Base-by-base conservation (phyloP, 2,113 vertebrate genomes). In the Mirza zaza region DNA sequence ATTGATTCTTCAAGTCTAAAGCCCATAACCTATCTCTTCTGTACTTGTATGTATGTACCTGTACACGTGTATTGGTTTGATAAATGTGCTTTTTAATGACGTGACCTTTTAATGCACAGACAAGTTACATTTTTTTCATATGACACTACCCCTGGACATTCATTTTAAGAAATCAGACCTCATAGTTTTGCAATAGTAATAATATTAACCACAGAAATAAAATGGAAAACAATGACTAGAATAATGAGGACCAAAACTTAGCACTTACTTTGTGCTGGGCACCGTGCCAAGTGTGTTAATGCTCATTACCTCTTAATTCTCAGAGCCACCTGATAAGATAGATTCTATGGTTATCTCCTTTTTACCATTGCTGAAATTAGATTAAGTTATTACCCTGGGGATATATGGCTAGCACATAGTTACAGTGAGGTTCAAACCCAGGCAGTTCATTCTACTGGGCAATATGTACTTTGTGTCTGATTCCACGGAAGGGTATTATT, bases 131-230 rank as follows among this genome's bases (percentile, higher is more conserved):
- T 67, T 25, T 89, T 76, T 89, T 67, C 21, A 80, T 36, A 1
- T 88, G 57, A 61, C 23, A 55, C 5, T 75, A 8, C 57, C 57
- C 42, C 27, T 48, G 8, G 36, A 34, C 71, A 79, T 85, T 81
- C 75, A 71, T 82, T 95, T 82, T 67, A 70, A 63, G 71, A 94
- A 75, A 67, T 55, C 32, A 59, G 27, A 29, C 20, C 48, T 92
- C 29, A 36, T 32, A 20, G 55, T 48, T 94, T 95, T 79, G 13
- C 29, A 83, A 9, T 50, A 84, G 61, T 36, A 70, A 75, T 70
- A 87, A 87, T 42, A 79, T 48, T 81, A 95, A 63, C 42, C 61
- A 75, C 27, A 83, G 57, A 70, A 87, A 77, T 87, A 82, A 83
- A 42, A 39, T 82, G 32, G 32, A 86, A 92, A 63, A 34, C 23